These are phyloP conservation scores for Setophaga petechia DNA, from an alignment of 2,113 vertebrate species.

Conservation along the genomic window DNA sequence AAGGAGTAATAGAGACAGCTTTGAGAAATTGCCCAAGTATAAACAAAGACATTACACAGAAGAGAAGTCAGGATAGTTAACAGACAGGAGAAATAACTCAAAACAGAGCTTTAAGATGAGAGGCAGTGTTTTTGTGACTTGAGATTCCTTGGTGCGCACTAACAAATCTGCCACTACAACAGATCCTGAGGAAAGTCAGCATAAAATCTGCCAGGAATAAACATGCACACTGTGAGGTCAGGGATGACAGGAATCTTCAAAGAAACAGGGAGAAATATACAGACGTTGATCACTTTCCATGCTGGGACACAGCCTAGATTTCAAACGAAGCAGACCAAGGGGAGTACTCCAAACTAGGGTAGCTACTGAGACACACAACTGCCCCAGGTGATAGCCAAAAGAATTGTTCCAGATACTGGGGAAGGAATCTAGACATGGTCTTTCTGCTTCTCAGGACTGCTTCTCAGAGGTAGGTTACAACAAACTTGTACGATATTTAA, in stretches of 20 bases:
- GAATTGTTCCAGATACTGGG: background rate
- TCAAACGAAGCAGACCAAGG: background rate
- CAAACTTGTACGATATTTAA: background rate
- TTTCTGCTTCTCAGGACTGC: background rate
- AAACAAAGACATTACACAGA: constrained; percentile 20
- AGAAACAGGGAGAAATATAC: background rate
- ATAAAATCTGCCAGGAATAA: background rate
- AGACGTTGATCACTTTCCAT: background rate
- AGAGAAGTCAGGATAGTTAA: background rate
- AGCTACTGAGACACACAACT: background rate
- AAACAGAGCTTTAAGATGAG: background rate
- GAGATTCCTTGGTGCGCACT: background rate
- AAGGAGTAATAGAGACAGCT: background rate
- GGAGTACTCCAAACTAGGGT: background rate
- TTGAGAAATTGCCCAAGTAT: constrained; percentile 12
- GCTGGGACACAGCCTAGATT: background rate
- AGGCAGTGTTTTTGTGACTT: background rate
- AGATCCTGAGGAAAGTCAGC: background rate
- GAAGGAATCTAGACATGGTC: background rate
- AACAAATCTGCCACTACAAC: background rate
- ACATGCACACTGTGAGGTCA: background rate
- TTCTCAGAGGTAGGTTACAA: background rate
- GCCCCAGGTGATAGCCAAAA: background rate
- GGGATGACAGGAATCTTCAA: background rate
- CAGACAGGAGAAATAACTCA: background rate